Percentiles rank a stretch among this genome's conserved stretches.
Conservation (phyloP, 2,113 vertebrate species). For the Etheostoma cragini region DNA sequence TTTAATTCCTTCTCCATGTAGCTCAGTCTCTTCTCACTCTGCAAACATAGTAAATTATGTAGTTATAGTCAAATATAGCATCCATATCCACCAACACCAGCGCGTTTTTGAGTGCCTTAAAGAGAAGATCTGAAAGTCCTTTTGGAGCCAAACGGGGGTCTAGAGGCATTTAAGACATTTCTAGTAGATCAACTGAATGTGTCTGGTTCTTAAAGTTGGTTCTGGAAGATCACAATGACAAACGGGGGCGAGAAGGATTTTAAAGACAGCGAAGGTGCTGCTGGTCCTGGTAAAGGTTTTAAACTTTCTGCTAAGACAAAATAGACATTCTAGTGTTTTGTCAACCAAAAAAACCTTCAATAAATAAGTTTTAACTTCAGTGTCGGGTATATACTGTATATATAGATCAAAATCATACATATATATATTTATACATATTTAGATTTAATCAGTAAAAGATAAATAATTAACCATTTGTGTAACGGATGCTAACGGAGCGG, state of each 20-base stretch:
- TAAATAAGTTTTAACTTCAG: background rate
- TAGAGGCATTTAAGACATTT: constrained; percentile 19
- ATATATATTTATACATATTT: too few species aligned
- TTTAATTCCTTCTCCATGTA: background rate
- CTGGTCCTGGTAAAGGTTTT: background rate
- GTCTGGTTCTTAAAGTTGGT: background rate
- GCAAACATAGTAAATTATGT: constrained; percentile 1
- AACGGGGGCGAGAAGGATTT: background rate
- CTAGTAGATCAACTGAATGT: background rate
- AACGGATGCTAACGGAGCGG: background rate
- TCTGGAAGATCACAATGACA: background rate
- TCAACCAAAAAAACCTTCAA: background rate
- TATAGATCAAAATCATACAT: too few species aligned
- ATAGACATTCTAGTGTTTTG: background rate
- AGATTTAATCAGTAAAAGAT: too few species aligned
- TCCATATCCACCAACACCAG: constrained; percentile 8
- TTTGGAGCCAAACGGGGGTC: constrained; percentile 35
- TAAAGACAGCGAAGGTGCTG: background rate
- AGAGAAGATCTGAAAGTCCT: constrained; percentile 18
- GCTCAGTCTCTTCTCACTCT: constrained; percentile 11
- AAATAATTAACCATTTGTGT: too few species aligned
- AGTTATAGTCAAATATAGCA: too few species aligned
- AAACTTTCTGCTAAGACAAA: background rate
- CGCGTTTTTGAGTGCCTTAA: constrained; percentile 77
- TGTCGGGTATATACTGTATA: background rate